Evolutionary conservation across 37 sponge, comb jelly and placozoan species (phyloP).

Genomic region (Mnemiopsis leidyi): DNA sequence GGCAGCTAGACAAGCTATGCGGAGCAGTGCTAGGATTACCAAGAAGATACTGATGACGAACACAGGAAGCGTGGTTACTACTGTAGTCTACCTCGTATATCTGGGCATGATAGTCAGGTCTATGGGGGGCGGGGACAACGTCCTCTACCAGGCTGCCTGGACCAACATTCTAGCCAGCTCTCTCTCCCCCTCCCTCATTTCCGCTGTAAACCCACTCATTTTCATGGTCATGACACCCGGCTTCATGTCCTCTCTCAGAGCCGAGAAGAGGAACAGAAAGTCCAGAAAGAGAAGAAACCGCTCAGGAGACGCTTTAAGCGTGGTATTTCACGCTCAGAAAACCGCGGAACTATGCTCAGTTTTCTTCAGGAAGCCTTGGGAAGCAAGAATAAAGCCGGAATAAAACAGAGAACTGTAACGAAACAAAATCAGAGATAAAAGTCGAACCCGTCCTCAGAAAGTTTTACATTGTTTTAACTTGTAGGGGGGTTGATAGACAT

Average conservation of each 20-base stretch:
- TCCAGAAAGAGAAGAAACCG: background rate
- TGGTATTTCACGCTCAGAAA: too few relatives aligned
- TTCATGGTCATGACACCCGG: background rate
- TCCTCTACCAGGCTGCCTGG: background rate
- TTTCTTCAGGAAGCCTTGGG: too few relatives aligned
- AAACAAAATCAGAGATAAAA: too few relatives aligned
- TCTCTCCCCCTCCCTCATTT: background rate
- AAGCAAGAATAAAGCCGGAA: too few relatives aligned
- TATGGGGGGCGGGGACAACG: background rate
- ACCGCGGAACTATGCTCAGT: too few relatives aligned
- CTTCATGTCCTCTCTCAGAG: background rate
- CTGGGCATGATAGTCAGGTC: background rate
- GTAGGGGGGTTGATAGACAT: too few relatives aligned
- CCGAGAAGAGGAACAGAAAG: background rate
- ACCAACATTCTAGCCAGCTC: background rate
- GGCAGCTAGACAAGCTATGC: background rate
- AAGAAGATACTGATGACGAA: background rate
- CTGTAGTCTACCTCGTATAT: background rate
- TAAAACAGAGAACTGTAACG: too few relatives aligned
- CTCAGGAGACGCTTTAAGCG: too few relatives aligned
- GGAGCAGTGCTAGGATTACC: background rate
- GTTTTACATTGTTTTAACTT: too few relatives aligned
- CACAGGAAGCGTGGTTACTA: background rate
- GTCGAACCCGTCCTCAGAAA: too few relatives aligned
- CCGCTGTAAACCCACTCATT: background rate